phyloP scores from a whole-genome alignment of 2,888 invertebrate species.

The Ophioninae sp. region DNA sequence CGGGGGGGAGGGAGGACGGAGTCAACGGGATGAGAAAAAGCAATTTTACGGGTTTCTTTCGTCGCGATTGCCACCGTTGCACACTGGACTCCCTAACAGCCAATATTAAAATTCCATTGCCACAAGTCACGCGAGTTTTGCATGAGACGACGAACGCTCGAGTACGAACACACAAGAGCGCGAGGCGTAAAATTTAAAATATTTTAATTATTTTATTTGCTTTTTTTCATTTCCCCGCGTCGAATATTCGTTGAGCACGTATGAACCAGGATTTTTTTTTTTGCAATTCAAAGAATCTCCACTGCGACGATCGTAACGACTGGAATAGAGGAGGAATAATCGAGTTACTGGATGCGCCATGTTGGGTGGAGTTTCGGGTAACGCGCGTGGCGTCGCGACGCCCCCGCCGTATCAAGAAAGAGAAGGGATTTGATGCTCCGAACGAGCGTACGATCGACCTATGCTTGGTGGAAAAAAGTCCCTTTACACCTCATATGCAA shows the following conservation, averaged over 20 bases:
- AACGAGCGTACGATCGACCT: constrained; percentile 42
- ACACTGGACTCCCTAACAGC: constrained; percentile 46
- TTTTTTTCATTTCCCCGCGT: not conserved
- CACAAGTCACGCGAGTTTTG: constrained; percentile 56
- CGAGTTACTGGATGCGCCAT: constrained; percentile 23
- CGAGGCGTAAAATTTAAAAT: not conserved
- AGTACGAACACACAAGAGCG: too few species aligned
- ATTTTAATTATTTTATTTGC: not conserved
- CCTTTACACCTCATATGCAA: too few species aligned
- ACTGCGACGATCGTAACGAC: not conserved
- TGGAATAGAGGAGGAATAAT: constrained; percentile 13
- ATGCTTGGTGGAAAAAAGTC: too few species aligned
- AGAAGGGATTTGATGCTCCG: constrained; percentile 13
- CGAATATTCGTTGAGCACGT: not conserved
- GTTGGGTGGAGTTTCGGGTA: constrained; percentile 34
- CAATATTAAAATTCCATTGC: constrained; percentile 62
- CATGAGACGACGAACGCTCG: not conserved
- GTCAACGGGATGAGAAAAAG: not conserved
- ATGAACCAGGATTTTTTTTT: too few species aligned
- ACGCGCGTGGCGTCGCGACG: constrained; percentile 49
- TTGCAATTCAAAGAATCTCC: not conserved
- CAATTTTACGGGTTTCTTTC: constrained; percentile 58
- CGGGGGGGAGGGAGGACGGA: too few species aligned
- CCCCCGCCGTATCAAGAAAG: constrained; percentile 28
- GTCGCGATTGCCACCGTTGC: constrained; percentile 68